Evolutionary conservation across 2,797 vertebrate species (phyloP).

Genomic region (Cephalopachus bancanus): DNA sequence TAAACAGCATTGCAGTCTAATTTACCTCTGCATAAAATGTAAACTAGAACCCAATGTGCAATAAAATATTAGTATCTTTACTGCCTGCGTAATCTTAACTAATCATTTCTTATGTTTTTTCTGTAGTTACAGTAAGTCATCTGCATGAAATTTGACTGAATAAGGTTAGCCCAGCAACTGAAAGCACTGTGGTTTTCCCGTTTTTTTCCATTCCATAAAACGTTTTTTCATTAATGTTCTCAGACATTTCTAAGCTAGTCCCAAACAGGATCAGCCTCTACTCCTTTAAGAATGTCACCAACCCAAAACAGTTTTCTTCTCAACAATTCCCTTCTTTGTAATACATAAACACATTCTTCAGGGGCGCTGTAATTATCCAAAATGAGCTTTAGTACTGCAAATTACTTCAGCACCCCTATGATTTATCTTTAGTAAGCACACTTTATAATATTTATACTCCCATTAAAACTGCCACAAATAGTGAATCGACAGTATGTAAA

Average conservation of each 20-base stretch:
- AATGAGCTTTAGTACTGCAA: constrained; percentile 88
- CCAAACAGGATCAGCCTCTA: constrained; percentile 78
- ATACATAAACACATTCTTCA: constrained; percentile 87
- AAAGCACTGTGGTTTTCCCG: constrained; percentile 63
- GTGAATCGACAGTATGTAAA: constrained; percentile 83
- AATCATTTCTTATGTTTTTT: constrained; percentile 88
- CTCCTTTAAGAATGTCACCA: constrained; percentile 83
- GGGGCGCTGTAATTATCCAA: constrained; percentile 89
- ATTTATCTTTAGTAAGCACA: constrained; percentile 89
- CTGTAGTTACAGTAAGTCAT: constrained; percentile 85
- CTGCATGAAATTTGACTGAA: constrained; percentile 84
- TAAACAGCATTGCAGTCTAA: constrained; percentile 85
- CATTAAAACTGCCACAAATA: constrained; percentile 86
- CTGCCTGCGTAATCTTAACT: constrained; percentile 87
- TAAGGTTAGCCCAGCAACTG: constrained; percentile 75
- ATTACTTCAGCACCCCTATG: constrained; percentile 87
- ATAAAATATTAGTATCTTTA: constrained; percentile 88
- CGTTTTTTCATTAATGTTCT: constrained; percentile 81
- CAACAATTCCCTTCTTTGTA: constrained; percentile 86
- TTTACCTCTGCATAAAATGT: constrained; percentile 87
- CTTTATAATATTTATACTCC: constrained; percentile 88
- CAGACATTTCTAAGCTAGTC: constrained; percentile 76
- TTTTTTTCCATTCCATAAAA: constrained; percentile 72
- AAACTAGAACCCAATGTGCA: constrained; percentile 81
- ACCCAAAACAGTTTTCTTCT: constrained; percentile 82